phyloP scores from a whole-genome alignment of 2,888 invertebrate species.

The Stramonita haemastoma region DNA sequence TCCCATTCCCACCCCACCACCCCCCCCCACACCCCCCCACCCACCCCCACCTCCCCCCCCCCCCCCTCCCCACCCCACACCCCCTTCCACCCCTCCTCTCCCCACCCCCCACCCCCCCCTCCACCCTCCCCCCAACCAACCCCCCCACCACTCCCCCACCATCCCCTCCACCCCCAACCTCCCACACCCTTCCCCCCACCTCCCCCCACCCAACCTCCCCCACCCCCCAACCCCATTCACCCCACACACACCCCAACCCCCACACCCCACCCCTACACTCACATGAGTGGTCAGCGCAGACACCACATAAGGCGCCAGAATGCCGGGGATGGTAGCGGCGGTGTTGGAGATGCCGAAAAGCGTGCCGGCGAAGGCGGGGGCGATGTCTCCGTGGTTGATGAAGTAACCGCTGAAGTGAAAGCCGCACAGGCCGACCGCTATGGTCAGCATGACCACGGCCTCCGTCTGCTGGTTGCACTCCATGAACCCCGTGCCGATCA shows the following conservation, averaged over 20 bases:
- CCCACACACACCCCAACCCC: not conserved
- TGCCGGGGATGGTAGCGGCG: conserved; percentile 51
- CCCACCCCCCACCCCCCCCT: not conserved
- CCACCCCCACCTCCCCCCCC: not conserved
- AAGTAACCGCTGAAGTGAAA: conserved; percentile 68
- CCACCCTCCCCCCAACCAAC: not conserved
- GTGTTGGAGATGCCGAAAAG: conserved; percentile 50
- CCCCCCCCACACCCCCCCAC: not conserved
- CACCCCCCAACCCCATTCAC: no score
- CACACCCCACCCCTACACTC: conserved; percentile 41
- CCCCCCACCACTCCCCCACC: not conserved
- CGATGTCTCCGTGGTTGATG: conserved; percentile 71
- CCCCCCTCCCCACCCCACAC: not conserved
- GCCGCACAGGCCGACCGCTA: conserved; percentile 67
- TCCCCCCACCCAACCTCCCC: not conserved
- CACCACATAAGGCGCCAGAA: conserved; percentile 66
- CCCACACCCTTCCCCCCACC: not conserved
- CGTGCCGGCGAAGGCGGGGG: conserved; percentile 69
- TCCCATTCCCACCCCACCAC: not conserved
- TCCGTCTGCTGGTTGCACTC: conserved; percentile 62
- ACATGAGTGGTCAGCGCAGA: conserved; percentile 67
- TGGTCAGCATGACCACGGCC: conserved; percentile 65
- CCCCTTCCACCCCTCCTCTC: not conserved
- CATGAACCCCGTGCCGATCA: conserved; percentile 67
- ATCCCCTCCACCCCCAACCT: not conserved